These are phyloP conservation scores for Nyctereutes procyonoides DNA, from an alignment of 2,113 vertebrate genomes.

Conservation along the genomic window DNA sequence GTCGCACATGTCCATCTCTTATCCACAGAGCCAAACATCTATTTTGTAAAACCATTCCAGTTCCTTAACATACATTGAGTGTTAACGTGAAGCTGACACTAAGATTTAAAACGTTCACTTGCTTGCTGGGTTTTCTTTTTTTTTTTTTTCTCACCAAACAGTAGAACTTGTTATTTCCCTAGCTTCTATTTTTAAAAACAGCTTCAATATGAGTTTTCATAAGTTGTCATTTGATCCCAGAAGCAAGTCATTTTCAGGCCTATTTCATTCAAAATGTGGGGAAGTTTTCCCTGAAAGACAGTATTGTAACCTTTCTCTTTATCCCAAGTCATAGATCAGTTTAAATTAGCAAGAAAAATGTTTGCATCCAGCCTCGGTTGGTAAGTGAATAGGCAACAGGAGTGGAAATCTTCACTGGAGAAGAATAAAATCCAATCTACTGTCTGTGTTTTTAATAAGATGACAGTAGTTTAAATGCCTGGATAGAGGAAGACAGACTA, in stretches of 20 bases:
- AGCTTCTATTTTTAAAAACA: slow-evolving; percentile 42
- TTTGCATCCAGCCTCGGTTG: background rate
- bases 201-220: slow-evolving; percentile 28
- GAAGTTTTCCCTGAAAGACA: slow-evolving; percentile 33
- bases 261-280: slow-evolving; percentile 40
- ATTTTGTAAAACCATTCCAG: background rate
- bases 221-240: slow-evolving; percentile 58
- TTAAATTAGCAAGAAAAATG: slow-evolving; percentile 24
- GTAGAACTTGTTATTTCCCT: slow-evolving; percentile 25
- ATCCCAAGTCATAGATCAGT: background rate
- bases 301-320: background rate
- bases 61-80: background rate
- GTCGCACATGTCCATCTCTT: background rate
- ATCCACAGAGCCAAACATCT: background rate
- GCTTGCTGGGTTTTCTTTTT: slow-evolving; percentile 41
- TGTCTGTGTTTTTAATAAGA: background rate
- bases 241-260: slow-evolving; percentile 63
- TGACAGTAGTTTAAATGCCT: background rate
- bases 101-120: slow-evolving; percentile 36
- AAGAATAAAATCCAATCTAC: background rate
- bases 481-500: background rate
- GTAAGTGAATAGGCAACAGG: background rate
- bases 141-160: slow-evolving; percentile 15
- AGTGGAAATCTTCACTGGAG: background rate
- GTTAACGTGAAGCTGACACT: background rate